Evolutionary conservation across 2,797 vertebrate species (phyloP), one percentile per base, ranked within the genome.

Genomic region (Rhinichthys osculus): DNA sequence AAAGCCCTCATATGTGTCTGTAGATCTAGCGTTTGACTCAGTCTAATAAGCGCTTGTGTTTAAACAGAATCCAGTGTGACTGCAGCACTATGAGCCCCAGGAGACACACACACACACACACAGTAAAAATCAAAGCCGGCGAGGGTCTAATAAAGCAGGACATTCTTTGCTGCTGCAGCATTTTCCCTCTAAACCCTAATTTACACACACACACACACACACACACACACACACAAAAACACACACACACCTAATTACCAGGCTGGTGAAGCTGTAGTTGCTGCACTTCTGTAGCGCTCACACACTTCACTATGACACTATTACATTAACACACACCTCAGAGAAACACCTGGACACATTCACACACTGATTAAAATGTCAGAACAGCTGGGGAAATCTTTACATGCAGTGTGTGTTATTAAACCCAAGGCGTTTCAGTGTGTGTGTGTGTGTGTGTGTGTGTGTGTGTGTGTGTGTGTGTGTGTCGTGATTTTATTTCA

Each of bases 1-100:
- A 81, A 35, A 81, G 6, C 64, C 13, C 9, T 33, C 50, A 1
- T 57, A 57, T 57, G 52, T n/a, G n/a, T n/a, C n/a, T 79, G 44
- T 88, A 50, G 82, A 81, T 70, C 81, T 73, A n/a, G 85, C 57
- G 85, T 88, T 85, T 23, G 83, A 73, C 82, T 78, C 87, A 86
- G 87, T 88, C 85, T 88, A 88, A 88, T 89, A 88, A 86, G 78
- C 66, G 30, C 57, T 71, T 47, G 30, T 52, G 47, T 86, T 87
- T 33, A 89, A 72, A 27, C 44, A 90, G 87, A 88, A 89, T 86
- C 80, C 88, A 91, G 88, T 83, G 86, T 89, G 80, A 87, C 86
- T 89, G 88, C 89, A 69, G 84, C 54, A 79, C 82, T 87, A 87
- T 85, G 77, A 54, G 83, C 77, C 89, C 79, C 87, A 78, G 23